These are phyloP conservation scores for Porites lobata DNA, from an alignment of 92 coral and sea anemone species.

Conservation along the genomic window DNA sequence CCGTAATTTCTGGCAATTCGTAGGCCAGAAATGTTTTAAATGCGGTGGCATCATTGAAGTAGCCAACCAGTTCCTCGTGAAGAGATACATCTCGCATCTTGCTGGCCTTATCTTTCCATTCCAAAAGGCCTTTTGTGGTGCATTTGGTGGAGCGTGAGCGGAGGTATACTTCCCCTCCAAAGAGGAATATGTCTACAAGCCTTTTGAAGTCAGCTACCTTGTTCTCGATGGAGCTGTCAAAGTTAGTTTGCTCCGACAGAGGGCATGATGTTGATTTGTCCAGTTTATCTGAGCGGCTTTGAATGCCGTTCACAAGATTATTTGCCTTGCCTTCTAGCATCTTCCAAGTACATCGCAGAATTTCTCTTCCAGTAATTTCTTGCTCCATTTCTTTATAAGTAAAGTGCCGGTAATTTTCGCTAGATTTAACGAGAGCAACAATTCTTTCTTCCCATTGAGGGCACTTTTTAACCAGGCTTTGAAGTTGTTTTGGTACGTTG, in stretches of 20 bases:
- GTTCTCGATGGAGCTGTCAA: conserved; percentile 4
- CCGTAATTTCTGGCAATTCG: conserved; percentile 15
- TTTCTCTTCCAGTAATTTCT: conserved; percentile 1
- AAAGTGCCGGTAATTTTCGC: conserved; percentile 13
- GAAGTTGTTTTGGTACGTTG: conserved; percentile 2
- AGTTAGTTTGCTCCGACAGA: neutral
- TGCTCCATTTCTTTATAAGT: conserved; percentile 24
- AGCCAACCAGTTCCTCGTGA: conserved; percentile 8
- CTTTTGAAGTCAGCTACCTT: neutral
- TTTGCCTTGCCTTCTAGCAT: conserved; percentile 6
- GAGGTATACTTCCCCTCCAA: conserved; percentile 21
- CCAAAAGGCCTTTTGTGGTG: conserved; percentile 9
- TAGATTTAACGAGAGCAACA: neutral
- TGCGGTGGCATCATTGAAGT: conserved; percentile 1
- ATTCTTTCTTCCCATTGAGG: conserved; percentile 27
- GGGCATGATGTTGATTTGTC: conserved; percentile 9
- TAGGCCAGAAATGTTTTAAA: neutral
- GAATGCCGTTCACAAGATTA: conserved; percentile 5
- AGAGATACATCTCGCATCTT: neutral
- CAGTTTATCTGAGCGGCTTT: conserved; percentile 3
- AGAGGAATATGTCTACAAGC: conserved; percentile 8
- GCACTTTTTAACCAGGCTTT: conserved; percentile 9
- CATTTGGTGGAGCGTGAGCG: conserved; percentile 18
- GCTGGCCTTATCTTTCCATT: neutral
- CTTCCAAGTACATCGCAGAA: neutral